These are phyloP conservation scores for Ageneiosus marmoratus DNA, from an alignment of 2,113 vertebrate genomes.

Conservation along the genomic window DNA sequence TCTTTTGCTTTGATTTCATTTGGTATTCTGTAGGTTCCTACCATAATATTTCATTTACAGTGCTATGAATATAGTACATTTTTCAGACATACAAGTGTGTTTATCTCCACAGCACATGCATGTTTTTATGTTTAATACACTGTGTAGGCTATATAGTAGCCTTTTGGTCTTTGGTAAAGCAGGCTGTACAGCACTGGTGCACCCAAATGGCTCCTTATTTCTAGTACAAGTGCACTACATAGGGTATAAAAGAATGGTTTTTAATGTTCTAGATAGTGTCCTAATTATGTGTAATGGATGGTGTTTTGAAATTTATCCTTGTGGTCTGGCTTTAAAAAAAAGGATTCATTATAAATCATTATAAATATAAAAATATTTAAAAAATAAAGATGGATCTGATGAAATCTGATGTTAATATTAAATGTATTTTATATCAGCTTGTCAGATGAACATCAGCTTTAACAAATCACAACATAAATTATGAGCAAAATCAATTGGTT, in stretches of 20 bases:
- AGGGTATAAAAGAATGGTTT: neutral
- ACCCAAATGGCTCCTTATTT: neutral
- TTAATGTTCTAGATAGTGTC: neutral
- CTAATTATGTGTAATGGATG: neutral
- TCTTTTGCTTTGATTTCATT: neutral
- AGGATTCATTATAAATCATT: no score
- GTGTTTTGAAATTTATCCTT: neutral
- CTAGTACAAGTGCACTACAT: neutral
- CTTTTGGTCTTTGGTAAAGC: neutral
- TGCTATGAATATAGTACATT: neutral
- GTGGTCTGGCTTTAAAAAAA: neutral
- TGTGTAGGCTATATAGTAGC: neutral
- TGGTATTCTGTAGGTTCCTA: neutral
- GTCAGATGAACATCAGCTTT: neutral
- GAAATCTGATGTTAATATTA: neutral
- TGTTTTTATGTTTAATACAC: neutral
- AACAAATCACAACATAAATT: neutral
- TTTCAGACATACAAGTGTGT: neutral
- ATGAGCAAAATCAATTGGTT: neutral
- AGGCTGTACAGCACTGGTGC: neutral
- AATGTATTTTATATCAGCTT: neutral
- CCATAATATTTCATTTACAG: neutral
- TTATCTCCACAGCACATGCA: neutral
- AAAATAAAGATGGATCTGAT: neutral
- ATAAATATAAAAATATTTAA: no score